Evolutionary conservation across 2,113 vertebrate species (phyloP).

Genomic region (Lampris incognitus): DNA sequence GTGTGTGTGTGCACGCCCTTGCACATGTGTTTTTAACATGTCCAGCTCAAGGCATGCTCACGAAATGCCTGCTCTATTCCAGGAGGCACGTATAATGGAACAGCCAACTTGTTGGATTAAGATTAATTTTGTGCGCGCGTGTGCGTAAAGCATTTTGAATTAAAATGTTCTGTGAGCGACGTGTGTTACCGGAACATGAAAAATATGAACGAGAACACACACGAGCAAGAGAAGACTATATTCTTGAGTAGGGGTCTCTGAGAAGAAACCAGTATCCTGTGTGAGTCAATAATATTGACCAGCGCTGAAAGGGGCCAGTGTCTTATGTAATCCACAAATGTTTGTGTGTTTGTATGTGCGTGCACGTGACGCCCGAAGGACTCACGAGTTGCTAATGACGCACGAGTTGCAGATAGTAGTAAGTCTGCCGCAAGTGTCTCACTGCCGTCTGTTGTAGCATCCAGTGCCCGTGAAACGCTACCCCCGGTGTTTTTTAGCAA

Average conservation of each 20-base stretch:
- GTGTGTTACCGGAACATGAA: background rate
- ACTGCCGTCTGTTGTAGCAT: constrained; percentile 34
- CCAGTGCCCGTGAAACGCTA: constrained; percentile 19
- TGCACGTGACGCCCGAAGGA: constrained; percentile 36
- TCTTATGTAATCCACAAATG: constrained; percentile 67
- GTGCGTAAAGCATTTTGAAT: background rate
- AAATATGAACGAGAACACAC: background rate
- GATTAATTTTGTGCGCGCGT: constrained; percentile 1
- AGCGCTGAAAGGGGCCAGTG: constrained; percentile 44
- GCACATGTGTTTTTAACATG: constrained; percentile 4
- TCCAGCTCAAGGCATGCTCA: background rate
- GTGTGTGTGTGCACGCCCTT: background rate
- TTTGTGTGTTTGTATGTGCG: constrained; percentile 29
- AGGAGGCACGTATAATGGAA: background rate
- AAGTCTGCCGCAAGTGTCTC: constrained; percentile 19
- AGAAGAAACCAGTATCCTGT: constrained; percentile 52
- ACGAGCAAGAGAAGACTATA: constrained; percentile 14
- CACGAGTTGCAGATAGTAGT: constrained; percentile 24
- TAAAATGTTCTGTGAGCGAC: background rate
- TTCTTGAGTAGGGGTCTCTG: constrained; percentile 36
- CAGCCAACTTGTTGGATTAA: background rate
- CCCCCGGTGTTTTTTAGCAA: background rate
- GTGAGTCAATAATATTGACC: constrained; percentile 71
- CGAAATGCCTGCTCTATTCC: constrained; percentile 8
- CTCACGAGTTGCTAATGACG: constrained; percentile 22